Conservation (phyloP, 2,888 invertebrate genomes). For the Clepsis dumicolana region DNA sequence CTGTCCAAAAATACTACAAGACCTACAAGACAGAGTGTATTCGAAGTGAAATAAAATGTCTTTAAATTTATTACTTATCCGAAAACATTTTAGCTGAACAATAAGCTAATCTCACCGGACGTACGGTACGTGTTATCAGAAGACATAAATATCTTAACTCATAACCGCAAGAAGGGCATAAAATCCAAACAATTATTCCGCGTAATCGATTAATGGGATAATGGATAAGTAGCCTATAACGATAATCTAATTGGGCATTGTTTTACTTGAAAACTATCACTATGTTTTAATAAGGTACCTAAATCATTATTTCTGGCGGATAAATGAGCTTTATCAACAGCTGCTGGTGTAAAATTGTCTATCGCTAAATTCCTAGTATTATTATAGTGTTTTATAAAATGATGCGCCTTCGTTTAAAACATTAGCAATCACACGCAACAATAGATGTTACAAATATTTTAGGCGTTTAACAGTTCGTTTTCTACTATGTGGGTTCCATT, state of each 20-base stretch:
- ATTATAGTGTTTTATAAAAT: too few species aligned
- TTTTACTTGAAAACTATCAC: too few species aligned
- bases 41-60: not conserved
- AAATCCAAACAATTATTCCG: slow-evolving; percentile 3
- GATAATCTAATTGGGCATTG: too few species aligned
- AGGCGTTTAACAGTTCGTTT: not conserved
- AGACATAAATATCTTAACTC: slow-evolving; percentile 22
- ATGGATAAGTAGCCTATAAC: not conserved
- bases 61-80: not conserved
- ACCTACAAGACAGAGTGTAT: not conserved
- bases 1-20: not conserved
- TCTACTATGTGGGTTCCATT: not conserved
- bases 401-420: slow-evolving; percentile 12
- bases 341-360: not conserved
- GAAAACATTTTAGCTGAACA: not conserved
- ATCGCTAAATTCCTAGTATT: not conserved
- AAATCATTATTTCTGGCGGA: not conserved
- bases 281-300: not conserved
- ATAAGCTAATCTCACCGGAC: slow-evolving; percentile 13
- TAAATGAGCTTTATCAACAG: not conserved
- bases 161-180: slow-evolving; percentile 6
- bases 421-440: slow-evolving; percentile 15
- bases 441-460: not conserved
- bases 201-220: not conserved
- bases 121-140: slow-evolving; percentile 12